Evolutionary conservation across 2,888 invertebrate species (phyloP).

Genomic region (Agrochola lychnidis): DNA sequence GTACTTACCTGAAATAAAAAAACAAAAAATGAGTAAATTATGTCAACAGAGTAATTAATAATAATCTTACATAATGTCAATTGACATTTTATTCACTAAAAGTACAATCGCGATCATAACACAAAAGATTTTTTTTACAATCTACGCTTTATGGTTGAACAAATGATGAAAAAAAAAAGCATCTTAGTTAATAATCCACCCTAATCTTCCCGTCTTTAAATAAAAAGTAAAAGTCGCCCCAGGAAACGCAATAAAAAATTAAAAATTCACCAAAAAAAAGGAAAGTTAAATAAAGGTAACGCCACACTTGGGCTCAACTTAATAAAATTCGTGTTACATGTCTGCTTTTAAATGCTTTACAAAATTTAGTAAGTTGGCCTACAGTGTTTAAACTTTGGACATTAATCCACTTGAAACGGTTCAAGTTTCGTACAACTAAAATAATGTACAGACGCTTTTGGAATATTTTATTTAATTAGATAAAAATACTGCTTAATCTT

Average conservation of each 20-base stretch:
- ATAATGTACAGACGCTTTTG: conserved; percentile 68
- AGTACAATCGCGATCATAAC: conserved; percentile 21
- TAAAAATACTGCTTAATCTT: conserved; percentile 47
- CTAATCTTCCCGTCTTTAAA: conserved; percentile 49
- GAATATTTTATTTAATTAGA: conserved; percentile 62
- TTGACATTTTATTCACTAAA: neutral
- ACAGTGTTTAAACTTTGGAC: conserved; percentile 68
- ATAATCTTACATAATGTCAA: neutral
- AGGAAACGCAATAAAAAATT: conserved; percentile 60
- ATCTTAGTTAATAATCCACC: conserved; percentile 25
- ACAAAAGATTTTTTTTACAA: neutral
- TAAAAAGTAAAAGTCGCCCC: conserved; percentile 47
- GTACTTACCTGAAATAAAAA: conserved; percentile 69
- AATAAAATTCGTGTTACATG: conserved; percentile 68
- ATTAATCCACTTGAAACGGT: conserved; percentile 74
- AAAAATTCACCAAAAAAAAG: conserved; percentile 53
- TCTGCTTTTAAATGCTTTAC: conserved; percentile 67
- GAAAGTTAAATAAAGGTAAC: conserved; percentile 59
- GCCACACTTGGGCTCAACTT: conserved; percentile 60
- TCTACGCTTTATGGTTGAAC: neutral
- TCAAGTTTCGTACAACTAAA: conserved; percentile 72
- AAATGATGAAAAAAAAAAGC: conserved; percentile 18
- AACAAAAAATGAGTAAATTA: conserved; percentile 7
- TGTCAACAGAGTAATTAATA: neutral
- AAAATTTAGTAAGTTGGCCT: conserved; percentile 65